Conservation (phyloP, 2,888 invertebrate species). For the Onchidella celtica region DNA sequence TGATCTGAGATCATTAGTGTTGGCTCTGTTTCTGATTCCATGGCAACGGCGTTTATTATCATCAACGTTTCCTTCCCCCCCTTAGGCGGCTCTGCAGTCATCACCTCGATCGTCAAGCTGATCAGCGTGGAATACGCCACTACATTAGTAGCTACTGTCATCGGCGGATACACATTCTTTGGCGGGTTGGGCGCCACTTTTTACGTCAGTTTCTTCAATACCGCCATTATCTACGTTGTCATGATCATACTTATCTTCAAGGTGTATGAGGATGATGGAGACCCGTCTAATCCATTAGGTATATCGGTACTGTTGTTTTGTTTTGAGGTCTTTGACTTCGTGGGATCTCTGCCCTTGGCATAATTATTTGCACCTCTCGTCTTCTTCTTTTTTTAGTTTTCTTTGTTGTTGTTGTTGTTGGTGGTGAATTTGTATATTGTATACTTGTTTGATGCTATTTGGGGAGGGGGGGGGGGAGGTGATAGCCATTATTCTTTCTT, state of each 20-base stretch:
- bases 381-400: too few species aligned
- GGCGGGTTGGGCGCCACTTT: slow-evolving; percentile 79
- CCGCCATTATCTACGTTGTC: slow-evolving; percentile 76
- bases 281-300: slow-evolving; percentile 64
- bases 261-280: slow-evolving; percentile 67
- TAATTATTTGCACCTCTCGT: not conserved
- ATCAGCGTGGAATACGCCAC: slow-evolving; percentile 76
- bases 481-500: too few species aligned
- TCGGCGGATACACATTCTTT: slow-evolving; percentile 77
- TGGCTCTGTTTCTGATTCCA: too few species aligned
- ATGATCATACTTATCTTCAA: slow-evolving; percentile 76
- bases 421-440: too few species aligned
- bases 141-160: slow-evolving; percentile 72
- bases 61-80: not conserved
- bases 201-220: slow-evolving; percentile 80
- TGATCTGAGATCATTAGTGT: too few species aligned
- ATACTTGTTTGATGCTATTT: too few species aligned
- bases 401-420: too few species aligned
- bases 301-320: too few species aligned
- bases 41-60: too few species aligned
- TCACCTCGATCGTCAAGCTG: slow-evolving; percentile 75
- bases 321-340: not conserved
- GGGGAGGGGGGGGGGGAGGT: too few species aligned
- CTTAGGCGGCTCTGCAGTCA: slow-evolving; percentile 76
- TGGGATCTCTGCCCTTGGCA: not conserved